These are phyloP conservation scores for Pipistrellus nathusii DNA, from an alignment of 2,797 vertebrate species.

Conservation along the genomic window DNA sequence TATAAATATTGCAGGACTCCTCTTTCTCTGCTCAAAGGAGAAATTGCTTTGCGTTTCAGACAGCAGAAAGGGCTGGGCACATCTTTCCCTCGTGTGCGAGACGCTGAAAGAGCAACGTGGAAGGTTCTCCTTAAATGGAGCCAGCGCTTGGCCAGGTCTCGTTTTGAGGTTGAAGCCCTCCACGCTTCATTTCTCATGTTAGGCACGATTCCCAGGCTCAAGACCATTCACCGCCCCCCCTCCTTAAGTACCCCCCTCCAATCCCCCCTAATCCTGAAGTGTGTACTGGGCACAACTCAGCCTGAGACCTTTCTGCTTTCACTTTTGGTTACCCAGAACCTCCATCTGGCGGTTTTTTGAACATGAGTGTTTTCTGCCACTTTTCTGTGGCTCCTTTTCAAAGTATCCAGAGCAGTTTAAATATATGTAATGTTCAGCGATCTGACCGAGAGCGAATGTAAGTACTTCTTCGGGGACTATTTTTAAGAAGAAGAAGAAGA, in stretches of 20 bases:
- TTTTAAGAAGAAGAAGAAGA: neutral
- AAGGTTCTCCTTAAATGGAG: constrained; percentile 53
- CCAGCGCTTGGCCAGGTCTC: neutral
- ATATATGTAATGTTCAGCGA: constrained; percentile 68
- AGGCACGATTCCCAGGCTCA: neutral
- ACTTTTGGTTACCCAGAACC: constrained; percentile 77
- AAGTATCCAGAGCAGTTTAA: constrained; percentile 73
- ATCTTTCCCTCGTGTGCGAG: neutral
- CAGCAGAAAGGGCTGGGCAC: neutral
- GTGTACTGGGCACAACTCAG: neutral
- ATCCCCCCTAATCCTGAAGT: neutral
- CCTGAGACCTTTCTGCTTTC: constrained; percentile 65
- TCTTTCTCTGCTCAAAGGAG: constrained; percentile 29
- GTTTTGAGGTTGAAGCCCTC: neutral
- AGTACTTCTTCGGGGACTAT: constrained; percentile 52
- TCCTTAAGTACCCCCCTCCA: too few species aligned
- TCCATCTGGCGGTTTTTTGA: constrained; percentile 30
- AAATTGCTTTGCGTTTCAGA: constrained; percentile 47
- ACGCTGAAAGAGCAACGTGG: constrained; percentile 41
- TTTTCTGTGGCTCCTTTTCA: constrained; percentile 67
- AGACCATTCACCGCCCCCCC: neutral
- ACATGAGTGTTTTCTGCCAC: constrained; percentile 58
- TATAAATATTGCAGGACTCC: constrained; percentile 58
- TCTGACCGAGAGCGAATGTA: constrained; percentile 68
- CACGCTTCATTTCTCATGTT: neutral